Evolutionary conservation across 2,888 invertebrate species (phyloP).

Genomic region (Pogonocherus hispidulus): DNA sequence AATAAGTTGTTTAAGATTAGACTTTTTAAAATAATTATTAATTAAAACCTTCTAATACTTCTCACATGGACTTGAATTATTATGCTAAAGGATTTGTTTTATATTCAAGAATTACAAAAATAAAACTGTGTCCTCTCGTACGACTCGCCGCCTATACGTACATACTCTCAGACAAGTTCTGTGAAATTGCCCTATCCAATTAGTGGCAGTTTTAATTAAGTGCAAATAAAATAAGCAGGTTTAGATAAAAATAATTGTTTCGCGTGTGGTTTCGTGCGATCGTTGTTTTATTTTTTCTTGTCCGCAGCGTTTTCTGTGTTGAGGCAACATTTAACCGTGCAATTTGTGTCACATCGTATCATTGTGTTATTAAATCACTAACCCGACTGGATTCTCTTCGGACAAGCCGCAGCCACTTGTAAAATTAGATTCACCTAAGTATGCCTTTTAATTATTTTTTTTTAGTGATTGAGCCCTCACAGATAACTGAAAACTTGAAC

Average conservation of each 20-base stretch:
- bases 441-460: slow-evolving; percentile 8
- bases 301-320: slow-evolving; percentile 6
- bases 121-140: no score
- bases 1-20: no score
- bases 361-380: slow-evolving; percentile 15
- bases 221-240: slow-evolving; percentile 28
- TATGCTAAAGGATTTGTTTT: no score
- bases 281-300: slow-evolving; percentile 22
- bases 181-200: slow-evolving; percentile 29
- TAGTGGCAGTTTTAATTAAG: slow-evolving; percentile 37
- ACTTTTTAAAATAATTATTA: no score
- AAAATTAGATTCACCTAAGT: slow-evolving; percentile 1
- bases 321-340: not conserved
- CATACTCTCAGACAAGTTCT: slow-evolving; percentile 14
- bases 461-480: not conserved
- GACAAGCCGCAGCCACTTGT: slow-evolving; percentile 5
- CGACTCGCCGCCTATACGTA: no score
- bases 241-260: slow-evolving; percentile 39
- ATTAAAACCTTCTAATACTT: no score
- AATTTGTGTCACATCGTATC: slow-evolving; percentile 30
- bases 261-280: slow-evolving; percentile 40
- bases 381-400: slow-evolving; percentile 6
- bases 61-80: no score
- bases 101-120: no score
- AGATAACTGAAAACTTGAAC: no score